A percentile compares a stretch with the other conserved stretches of the same genome.
These are phyloP conservation scores for Cremastinae sp. DNA, from an alignment of 2,888 invertebrate species.

Conservation along the genomic window DNA sequence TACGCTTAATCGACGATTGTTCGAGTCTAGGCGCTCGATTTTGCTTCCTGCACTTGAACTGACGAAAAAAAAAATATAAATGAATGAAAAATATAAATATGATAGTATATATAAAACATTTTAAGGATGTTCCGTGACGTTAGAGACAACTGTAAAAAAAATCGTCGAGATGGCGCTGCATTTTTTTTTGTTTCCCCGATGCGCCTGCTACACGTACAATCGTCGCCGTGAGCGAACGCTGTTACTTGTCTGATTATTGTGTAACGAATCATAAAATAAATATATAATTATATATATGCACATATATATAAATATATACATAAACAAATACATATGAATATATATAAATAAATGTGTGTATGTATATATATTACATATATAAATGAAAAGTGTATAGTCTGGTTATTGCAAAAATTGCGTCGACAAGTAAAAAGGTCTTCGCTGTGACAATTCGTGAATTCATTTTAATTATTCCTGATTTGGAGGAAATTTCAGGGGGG, in stretches of 20 bases:
- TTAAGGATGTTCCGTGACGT: neutral
- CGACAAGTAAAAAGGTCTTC: too few species aligned
- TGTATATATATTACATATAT: conserved; percentile 26
- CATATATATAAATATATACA: conserved; percentile 63
- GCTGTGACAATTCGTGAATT: too few species aligned
- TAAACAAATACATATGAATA: conserved; percentile 36
- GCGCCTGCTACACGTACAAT: conserved; percentile 59
- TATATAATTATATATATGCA: conserved; percentile 64
- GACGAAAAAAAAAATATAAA: conserved; percentile 9
- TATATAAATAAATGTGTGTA: conserved; percentile 29
- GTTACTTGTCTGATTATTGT: conserved; percentile 78
- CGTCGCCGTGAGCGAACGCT: conserved; percentile 69
- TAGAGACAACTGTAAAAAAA: conserved; percentile 8
- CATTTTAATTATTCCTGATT: too few species aligned
- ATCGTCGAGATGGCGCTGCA: conserved; percentile 30
- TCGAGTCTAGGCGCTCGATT: conserved; percentile 17
- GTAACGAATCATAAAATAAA: conserved; percentile 76
- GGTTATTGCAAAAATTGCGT: neutral
- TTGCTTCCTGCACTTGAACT: conserved; percentile 4
- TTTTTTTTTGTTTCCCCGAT: conserved; percentile 35
- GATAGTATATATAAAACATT: neutral
- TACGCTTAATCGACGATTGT: conserved; percentile 62
- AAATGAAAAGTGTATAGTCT: conserved; percentile 3
- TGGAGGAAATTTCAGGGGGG: too few species aligned
- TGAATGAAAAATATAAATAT: conserved; percentile 12